phyloP scores from a whole-genome alignment of 2,888 invertebrate species.

The Philhelius pedissequus region DNA sequence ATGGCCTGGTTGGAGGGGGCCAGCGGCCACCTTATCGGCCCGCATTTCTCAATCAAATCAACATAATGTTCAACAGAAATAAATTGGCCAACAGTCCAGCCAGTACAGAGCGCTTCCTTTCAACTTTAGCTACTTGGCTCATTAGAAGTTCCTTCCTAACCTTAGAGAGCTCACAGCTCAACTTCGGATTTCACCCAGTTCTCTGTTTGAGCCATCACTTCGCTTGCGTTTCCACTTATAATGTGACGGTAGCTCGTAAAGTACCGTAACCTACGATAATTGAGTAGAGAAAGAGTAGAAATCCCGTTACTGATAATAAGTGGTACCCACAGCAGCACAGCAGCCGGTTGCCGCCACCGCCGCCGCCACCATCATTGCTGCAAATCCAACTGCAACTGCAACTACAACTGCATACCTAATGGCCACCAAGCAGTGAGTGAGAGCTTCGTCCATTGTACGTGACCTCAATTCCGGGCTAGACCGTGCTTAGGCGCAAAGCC shows the following conservation, averaged over 20 bases:
- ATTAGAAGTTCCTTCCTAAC: constrained; percentile 57
- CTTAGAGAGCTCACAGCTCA: constrained; percentile 8
- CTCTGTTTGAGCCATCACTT: constrained; percentile 21
- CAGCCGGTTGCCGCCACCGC: background rate
- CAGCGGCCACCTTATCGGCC: constrained; percentile 35
- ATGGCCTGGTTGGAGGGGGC: background rate
- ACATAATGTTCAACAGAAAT: constrained; percentile 45
- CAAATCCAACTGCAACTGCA: constrained; percentile 26
- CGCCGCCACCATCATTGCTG: background rate
- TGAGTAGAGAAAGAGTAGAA: constrained; percentile 54
- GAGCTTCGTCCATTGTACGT: constrained; percentile 24
- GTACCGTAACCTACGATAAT: constrained; percentile 62
- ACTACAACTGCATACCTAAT: constrained; percentile 58
- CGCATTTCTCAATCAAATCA: constrained; percentile 49
- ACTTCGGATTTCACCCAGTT: constrained; percentile 42
- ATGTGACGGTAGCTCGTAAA: constrained; percentile 39
- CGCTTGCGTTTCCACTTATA: constrained; percentile 13
- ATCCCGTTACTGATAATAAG: constrained; percentile 63
- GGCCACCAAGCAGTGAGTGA: constrained; percentile 26
- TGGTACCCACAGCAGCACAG: constrained; percentile 41
- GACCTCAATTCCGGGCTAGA: constrained; percentile 63
- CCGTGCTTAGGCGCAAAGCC: background rate
- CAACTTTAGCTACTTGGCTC: constrained; percentile 33
- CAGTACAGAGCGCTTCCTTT: constrained; percentile 39
- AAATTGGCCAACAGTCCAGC: constrained; percentile 46